phyloP scores from a whole-genome alignment of 1,140 invertebrate genomes.

The Diachasmimorpha longicaudata region DNA sequence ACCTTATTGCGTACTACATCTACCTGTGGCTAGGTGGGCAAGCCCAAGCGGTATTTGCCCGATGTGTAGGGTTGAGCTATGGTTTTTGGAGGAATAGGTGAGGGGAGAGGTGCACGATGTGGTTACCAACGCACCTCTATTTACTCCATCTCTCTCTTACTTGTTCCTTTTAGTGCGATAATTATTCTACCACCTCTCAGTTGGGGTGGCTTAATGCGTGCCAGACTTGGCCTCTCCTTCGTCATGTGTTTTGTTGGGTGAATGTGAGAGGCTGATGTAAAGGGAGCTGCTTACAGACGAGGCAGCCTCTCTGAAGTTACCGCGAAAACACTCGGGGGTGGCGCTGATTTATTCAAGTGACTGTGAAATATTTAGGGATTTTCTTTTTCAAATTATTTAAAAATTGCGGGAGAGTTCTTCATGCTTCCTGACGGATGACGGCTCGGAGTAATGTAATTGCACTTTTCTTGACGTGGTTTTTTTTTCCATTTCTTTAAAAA shows the following conservation, averaged over 20 bases:
- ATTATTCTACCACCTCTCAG: not conserved
- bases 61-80: not conserved
- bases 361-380: not conserved
- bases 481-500: too few species aligned
- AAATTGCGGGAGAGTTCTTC: not conserved
- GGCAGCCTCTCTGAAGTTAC: not conserved
- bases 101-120: not conserved
- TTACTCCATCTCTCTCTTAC: not conserved
- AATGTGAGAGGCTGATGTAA: not conserved
- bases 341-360: not conserved
- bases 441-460: not conserved
- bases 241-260: not conserved
- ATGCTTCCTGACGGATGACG: not conserved
- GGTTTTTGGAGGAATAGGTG: not conserved
- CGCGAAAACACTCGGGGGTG: not conserved
- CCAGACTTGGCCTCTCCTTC: not conserved
- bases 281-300: not conserved
- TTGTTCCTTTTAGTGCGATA: not conserved
- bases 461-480: too few species aligned
- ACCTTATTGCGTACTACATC: slow-evolving; percentile 29
- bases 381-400: not conserved
- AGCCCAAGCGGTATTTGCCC: not conserved
- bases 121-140: not conserved
- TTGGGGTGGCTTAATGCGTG: not conserved
- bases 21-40: slow-evolving; percentile 12